phyloP scores from a whole-genome alignment of 2,113 vertebrate species.

The Lepus timidus region DNA sequence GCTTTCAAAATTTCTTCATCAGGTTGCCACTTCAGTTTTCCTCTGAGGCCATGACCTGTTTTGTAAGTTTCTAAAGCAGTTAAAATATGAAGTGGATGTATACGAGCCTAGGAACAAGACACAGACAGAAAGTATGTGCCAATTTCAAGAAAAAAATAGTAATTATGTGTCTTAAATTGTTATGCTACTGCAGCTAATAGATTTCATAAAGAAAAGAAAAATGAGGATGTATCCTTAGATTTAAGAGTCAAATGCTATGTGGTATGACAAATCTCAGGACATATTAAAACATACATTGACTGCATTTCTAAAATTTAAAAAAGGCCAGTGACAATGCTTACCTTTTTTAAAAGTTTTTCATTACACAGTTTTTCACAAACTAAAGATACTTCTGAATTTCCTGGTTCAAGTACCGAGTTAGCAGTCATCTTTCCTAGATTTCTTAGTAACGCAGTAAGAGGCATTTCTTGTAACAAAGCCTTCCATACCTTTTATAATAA shows the following conservation, averaged over 20 bases:
- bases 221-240: background rate
- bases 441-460: conserved; percentile 90
- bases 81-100: conserved; percentile 94
- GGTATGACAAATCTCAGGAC: background rate
- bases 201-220: conserved; percentile 11
- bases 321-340: conserved; percentile 67
- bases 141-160: conserved; percentile 42
- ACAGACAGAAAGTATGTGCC: background rate
- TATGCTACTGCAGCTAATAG: background rate
- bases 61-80: conserved; percentile 94
- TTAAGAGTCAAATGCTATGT: conserved; percentile 39
- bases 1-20: conserved; percentile 92
- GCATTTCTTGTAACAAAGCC: conserved; percentile 96
- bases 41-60: conserved; percentile 92
- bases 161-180: conserved; percentile 7
- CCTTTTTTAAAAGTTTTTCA: conserved; percentile 93
- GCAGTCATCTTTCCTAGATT: conserved; percentile 95
- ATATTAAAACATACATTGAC: background rate
- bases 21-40: conserved; percentile 94
- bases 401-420: conserved; percentile 91
- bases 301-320: conserved; percentile 45
- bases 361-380: conserved; percentile 94
- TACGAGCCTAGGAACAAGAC: conserved; percentile 88
- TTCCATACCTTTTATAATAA: conserved; percentile 91
- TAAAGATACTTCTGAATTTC: conserved; percentile 90